Evolutionary conservation across 2,113 vertebrate genomes (phyloP).

Genomic region (Myotis lucifugus): DNA sequence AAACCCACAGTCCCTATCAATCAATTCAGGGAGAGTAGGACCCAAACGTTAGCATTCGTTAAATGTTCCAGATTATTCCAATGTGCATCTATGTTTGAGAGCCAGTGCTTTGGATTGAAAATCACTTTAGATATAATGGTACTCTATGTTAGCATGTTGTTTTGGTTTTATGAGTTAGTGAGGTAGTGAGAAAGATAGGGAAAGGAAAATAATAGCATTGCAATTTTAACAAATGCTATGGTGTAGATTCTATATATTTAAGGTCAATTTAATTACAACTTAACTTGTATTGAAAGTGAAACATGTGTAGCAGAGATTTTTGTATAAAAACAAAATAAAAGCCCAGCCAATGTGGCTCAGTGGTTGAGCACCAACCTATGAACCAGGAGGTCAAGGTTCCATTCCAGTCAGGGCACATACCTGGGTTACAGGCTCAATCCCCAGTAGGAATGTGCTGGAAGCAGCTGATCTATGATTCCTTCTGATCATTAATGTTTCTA

Average conservation of each 20-base stretch:
- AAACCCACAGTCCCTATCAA: neutral
- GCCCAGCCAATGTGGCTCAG: no score
- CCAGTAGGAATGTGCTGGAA: no score
- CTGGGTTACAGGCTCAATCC: no score
- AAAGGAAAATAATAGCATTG: neutral
- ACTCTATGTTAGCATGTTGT: neutral
- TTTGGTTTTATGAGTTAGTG: neutral
- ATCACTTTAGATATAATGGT: neutral
- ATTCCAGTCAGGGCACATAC: no score
- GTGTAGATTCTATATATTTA: neutral
- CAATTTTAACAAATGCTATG: neutral
- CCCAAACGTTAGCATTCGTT: neutral
- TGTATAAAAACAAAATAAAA: neutral
- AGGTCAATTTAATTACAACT: neutral
- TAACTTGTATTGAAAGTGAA: neutral
- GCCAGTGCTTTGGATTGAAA: neutral
- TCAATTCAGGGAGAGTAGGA: neutral
- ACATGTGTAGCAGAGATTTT: neutral
- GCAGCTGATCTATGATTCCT: no score
- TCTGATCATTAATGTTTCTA: no score
- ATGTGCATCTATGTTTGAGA: neutral
- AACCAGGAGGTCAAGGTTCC: no score
- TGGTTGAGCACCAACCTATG: no score
- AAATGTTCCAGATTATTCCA: neutral
- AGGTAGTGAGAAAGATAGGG: neutral